Evolutionary conservation across 2,113 vertebrate genomes (phyloP).

Genomic region (Ageneiosus marmoratus): DNA sequence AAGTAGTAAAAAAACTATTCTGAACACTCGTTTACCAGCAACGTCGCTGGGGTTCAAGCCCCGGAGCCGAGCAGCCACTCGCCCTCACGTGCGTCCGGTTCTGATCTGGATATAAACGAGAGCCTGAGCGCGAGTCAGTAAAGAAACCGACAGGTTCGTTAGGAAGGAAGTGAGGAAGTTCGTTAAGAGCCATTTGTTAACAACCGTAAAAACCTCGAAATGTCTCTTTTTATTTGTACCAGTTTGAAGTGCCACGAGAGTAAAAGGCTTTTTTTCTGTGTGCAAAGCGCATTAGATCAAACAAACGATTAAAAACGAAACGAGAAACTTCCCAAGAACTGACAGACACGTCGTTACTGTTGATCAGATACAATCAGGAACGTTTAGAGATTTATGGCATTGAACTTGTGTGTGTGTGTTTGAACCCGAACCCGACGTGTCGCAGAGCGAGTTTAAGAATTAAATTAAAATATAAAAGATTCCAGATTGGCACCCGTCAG

Average conservation of each 20-base stretch:
- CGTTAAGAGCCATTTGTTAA: conserved; percentile 73
- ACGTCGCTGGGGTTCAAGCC: conserved; percentile 59
- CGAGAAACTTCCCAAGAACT: conserved; percentile 14
- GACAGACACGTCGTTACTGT: conserved; percentile 68
- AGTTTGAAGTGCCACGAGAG: conserved; percentile 80
- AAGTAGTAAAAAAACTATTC: conserved; percentile 70
- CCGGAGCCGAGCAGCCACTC: conserved; percentile 70
- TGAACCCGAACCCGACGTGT: conserved; percentile 71
- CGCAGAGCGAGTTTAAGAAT: conserved; percentile 72
- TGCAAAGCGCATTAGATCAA: conserved; percentile 98
- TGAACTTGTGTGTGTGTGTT: neutral
- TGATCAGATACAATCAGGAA: conserved; percentile 72
- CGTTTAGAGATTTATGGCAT: conserved; percentile 1
- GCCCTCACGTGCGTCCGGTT: conserved; percentile 69
- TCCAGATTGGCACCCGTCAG: conserved; percentile 77
- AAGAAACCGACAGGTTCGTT: conserved; percentile 46
- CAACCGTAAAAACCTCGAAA: conserved; percentile 64
- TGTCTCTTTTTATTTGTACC: conserved; percentile 77
- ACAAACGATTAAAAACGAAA: conserved; percentile 71
- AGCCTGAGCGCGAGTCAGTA: conserved; percentile 63
- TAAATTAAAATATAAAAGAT: conserved; percentile 55
- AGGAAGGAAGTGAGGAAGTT: conserved; percentile 58
- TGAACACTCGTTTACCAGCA: conserved; percentile 45
- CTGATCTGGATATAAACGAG: conserved; percentile 52
- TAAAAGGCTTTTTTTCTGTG: conserved; percentile 89